phyloP scores from a whole-genome alignment of 2,113 vertebrate genomes.

The Melanerpes formicivorus region DNA sequence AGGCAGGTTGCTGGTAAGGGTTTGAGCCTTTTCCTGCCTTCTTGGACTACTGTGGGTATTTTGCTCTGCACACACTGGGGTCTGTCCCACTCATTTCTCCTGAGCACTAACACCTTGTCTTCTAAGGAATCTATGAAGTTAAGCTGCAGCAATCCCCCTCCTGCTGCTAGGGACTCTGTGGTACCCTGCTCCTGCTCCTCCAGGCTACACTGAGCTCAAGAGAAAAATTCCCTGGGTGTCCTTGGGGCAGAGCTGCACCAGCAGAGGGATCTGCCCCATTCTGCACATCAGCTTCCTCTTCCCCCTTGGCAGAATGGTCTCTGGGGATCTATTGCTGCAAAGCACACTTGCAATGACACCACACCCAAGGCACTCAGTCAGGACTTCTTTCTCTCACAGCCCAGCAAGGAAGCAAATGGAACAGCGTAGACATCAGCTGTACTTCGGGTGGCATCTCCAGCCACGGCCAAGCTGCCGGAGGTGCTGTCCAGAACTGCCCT shows the following conservation, averaged over 20 bases:
- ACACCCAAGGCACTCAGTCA: background rate
- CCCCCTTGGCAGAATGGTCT: accelerated
- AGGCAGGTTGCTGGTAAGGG: background rate
- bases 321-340: background rate
- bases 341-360: background rate
- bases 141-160: background rate
- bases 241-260: background rate
- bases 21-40: background rate
- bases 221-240: background rate
- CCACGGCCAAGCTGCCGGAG: background rate
- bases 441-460: background rate
- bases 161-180: background rate
- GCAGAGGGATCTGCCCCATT: background rate
- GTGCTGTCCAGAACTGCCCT: background rate
- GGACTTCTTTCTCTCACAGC: accelerated
- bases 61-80: background rate
- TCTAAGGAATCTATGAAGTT: background rate
- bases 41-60: background rate
- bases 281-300: background rate
- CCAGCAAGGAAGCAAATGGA: background rate
- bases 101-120: too few species aligned
- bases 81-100: background rate
- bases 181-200: background rate
- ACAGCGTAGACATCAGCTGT: background rate
- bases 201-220: accelerated